Base-by-base conservation (phyloP, 2,797 vertebrate genomes). In the Anniella stebbinsi region DNA sequence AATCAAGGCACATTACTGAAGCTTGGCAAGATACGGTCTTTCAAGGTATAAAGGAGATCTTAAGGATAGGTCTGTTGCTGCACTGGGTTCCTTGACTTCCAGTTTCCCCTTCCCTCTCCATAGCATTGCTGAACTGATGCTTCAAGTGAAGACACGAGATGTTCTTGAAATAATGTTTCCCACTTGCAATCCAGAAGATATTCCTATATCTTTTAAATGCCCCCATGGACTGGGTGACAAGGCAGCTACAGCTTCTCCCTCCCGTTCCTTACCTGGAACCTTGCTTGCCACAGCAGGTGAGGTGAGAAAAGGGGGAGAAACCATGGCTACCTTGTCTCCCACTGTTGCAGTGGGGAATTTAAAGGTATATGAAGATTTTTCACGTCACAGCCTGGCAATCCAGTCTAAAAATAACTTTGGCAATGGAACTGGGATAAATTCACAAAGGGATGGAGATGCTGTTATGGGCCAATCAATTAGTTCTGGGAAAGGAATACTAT, bases 1-100 rank as follows among this genome's bases (percentile, higher is more conserved):
- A 95, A 96, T 96, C 96, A 96, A 95, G 94, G 90, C 87, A 0
- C 92, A 91, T 94, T 96, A 96, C 95, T 95, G 95, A 95, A 96
- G 94, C 93, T 93, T 94, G n/a, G 1, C 90, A 94, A 94, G 91
- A 94, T 94, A 92, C 95, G 95, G 95, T 95, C 91, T 94, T 89
- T 92, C 72, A 4, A 91, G 94, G 92, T 92, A 95, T 96, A 95
- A 96, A 97, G 88, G 88, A 95, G 92, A 90, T 92, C 93, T 78
- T 91, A 88, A 80, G 91, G 91, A 94, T 93, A 95, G 90, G 88
- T 54, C 93, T 92, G 91, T 96, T 92, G 93, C 51, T 77, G 94
- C 92, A 67, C 84, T 7, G 28, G 5, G 69, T 91, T 90, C 63
- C 80, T 91, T 63, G 3, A 80, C 69, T 66, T 33, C 84, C 2